Percentiles rank a stretch among this genome's conserved stretches.
Evolutionary conservation across 2,888 invertebrate species (phyloP).

Genomic region (Dascillus cervinus): DNA sequence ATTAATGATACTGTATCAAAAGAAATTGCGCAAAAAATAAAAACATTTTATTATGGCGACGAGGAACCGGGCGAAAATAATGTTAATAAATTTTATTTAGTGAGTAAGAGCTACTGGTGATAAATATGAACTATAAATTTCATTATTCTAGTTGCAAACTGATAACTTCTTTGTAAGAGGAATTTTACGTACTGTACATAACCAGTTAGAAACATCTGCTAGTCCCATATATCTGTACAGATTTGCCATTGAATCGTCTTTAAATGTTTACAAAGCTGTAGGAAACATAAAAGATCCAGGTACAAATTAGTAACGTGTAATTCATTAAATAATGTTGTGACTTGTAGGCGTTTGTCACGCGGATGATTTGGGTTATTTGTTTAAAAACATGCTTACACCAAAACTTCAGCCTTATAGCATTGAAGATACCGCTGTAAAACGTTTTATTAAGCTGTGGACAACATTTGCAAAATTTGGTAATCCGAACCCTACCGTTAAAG

Average conservation of each 20-base stretch:
- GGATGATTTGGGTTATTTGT: slow-evolving; percentile 30
- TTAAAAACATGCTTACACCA: slow-evolving; percentile 19
- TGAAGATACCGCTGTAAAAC: slow-evolving; percentile 19
- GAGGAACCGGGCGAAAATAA: slow-evolving; percentile 11
- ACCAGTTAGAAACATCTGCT: slow-evolving; percentile 23
- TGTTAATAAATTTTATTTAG: slow-evolving; percentile 5
- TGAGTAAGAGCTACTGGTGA: too few relatives aligned
- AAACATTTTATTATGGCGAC: slow-evolving; percentile 18
- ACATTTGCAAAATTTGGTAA: slow-evolving; percentile 25
- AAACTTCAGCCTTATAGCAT: slow-evolving; percentile 15
- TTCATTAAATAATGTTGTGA: slow-evolving; percentile 1
- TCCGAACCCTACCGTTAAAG: slow-evolving; percentile 11
- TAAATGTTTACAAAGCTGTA: slow-evolving; percentile 21
- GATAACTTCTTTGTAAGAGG: slow-evolving; percentile 30
- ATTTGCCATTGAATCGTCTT: slow-evolving; percentile 24
- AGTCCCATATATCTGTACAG: slow-evolving; percentile 31
- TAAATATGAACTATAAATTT: too few relatives aligned
- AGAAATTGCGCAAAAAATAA: slow-evolving; percentile 17
- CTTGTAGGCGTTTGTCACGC: slow-evolving; percentile 25
- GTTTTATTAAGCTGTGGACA: slow-evolving; percentile 27
- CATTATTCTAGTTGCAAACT: slow-evolving; percentile 33
- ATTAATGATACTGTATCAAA: slow-evolving; percentile 13
- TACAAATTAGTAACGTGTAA: too few relatives aligned
- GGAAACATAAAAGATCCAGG: slow-evolving; percentile 22
- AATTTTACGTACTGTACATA: slow-evolving; percentile 21